These are phyloP conservation scores for Erethizon dorsatum DNA, from an alignment of 2,797 vertebrate species.

Conservation along the genomic window DNA sequence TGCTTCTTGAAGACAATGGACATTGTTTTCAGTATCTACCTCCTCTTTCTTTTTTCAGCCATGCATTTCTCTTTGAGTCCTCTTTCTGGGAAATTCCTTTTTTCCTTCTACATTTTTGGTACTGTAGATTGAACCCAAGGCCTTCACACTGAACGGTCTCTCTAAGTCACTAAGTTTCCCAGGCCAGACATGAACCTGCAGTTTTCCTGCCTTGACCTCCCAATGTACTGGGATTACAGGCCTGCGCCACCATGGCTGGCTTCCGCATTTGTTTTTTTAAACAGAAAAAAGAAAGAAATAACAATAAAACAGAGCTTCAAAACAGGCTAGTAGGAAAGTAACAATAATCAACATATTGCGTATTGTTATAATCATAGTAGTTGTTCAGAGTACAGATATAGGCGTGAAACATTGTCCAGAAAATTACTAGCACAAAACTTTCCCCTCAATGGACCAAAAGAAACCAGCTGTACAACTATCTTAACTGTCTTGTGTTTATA, in stretches of 20 bases:
- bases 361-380: too few relatives aligned
- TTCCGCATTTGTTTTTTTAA: conserved; percentile 32
- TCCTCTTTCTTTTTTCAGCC: not conserved
- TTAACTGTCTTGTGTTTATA: too few relatives aligned
- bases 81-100: not conserved
- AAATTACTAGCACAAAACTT: too few relatives aligned
- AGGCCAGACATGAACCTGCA: not conserved
- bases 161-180: not conserved
- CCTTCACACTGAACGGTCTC: not conserved
- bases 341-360: too few relatives aligned
- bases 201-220: not conserved
- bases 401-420: too few relatives aligned
- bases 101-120: conserved; percentile 11
- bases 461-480: too few relatives aligned
- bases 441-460: too few relatives aligned
- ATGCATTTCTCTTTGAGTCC: conserved; percentile 3
- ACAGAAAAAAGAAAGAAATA: too few relatives aligned
- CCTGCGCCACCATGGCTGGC: not conserved
- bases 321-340: too few relatives aligned
- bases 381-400: too few relatives aligned
- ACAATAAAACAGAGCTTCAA: too few relatives aligned
- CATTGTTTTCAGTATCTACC: conserved; percentile 14
- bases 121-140: not conserved
- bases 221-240: not conserved
- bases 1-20: conserved; percentile 8